Evolutionary conservation across 2,888 invertebrate species (phyloP).

Genomic region (Augochlorella aurata): DNA sequence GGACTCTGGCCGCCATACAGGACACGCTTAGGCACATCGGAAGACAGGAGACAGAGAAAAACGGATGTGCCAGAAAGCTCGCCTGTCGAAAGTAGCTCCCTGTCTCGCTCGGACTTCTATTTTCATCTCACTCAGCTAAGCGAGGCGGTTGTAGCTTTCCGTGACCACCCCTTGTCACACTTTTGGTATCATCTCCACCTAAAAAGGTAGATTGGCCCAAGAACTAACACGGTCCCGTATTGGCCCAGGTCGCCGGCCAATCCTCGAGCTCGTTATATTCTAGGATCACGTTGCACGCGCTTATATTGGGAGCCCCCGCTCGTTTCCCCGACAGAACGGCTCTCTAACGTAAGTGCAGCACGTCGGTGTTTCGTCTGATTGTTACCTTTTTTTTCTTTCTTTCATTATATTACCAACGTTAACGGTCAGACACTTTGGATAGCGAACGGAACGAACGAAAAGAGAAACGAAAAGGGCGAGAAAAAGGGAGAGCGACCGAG

Average conservation of each 20-base stretch:
- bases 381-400: conserved; percentile 45
- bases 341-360: conserved; percentile 95
- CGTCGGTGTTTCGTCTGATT: conserved; percentile 68
- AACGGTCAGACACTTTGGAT: conserved; percentile 13
- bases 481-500: neutral
- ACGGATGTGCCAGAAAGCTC: conserved; percentile 45
- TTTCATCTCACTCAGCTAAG: conserved; percentile 76
- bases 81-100: conserved; percentile 42
- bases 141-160: conserved; percentile 70
- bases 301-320: conserved; percentile 89
- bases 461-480: neutral
- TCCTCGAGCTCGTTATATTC: conserved; percentile 81
- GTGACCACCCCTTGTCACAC: conserved; percentile 80
- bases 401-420: conserved; percentile 13
- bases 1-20: neutral
- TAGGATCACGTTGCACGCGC: conserved; percentile 91
- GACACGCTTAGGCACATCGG: neutral
- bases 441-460: neutral
- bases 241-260: conserved; percentile 82
- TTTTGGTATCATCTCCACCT: conserved; percentile 84
- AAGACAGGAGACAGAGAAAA: conserved; percentile 25
- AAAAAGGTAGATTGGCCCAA: conserved; percentile 85
- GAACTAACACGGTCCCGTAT: conserved; percentile 82
- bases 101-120: conserved; percentile 68
- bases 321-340: conserved; percentile 96